Percentiles rank a stretch among this genome's conserved stretches.
phyloP scores from a whole-genome alignment of 1,140 invertebrate genomes.

The Phocides pigmalion region DNA sequence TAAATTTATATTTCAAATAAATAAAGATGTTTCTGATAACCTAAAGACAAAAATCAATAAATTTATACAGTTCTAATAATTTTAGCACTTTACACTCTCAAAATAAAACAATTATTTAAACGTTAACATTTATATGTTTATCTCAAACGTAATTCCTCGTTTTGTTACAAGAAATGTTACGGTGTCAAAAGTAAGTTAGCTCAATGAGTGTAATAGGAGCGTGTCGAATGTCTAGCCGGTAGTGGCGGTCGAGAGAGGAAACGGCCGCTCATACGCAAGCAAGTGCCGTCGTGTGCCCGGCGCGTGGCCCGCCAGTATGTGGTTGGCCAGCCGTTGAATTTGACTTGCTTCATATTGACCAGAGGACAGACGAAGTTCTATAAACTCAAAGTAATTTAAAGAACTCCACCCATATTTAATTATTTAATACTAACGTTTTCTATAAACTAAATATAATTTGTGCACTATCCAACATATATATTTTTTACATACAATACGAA shows the following conservation, averaged over 20 bases:
- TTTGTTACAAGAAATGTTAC: neutral
- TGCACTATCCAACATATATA: too few relatives aligned
- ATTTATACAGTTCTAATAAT: too few relatives aligned
- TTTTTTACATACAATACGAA: too few relatives aligned
- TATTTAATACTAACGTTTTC: too few relatives aligned
- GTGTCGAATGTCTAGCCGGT: slow-evolving; percentile 39
- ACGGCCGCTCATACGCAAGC: slow-evolving; percentile 31
- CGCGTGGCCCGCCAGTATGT: slow-evolving; percentile 52
- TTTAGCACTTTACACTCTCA: neutral
- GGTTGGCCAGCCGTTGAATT: neutral
- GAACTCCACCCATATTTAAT: too few relatives aligned
- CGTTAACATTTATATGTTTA: neutral
- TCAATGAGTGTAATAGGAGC: slow-evolving; percentile 30
- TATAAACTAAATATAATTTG: too few relatives aligned
- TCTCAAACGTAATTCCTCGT: neutral
- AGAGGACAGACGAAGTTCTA: too few relatives aligned
- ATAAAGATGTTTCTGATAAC: too few relatives aligned
- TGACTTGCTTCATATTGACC: neutral
- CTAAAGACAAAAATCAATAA: too few relatives aligned
- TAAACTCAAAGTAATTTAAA: too few relatives aligned
- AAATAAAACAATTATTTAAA: neutral
- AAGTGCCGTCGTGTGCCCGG: slow-evolving; percentile 56
- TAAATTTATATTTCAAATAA: too few relatives aligned
- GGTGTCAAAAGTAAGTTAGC: slow-evolving; percentile 4
- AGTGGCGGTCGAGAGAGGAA: slow-evolving; percentile 36